These are phyloP conservation scores for Ichneumoninae sp. DNA, from an alignment of 2,888 invertebrate genomes.

Conservation along the genomic window DNA sequence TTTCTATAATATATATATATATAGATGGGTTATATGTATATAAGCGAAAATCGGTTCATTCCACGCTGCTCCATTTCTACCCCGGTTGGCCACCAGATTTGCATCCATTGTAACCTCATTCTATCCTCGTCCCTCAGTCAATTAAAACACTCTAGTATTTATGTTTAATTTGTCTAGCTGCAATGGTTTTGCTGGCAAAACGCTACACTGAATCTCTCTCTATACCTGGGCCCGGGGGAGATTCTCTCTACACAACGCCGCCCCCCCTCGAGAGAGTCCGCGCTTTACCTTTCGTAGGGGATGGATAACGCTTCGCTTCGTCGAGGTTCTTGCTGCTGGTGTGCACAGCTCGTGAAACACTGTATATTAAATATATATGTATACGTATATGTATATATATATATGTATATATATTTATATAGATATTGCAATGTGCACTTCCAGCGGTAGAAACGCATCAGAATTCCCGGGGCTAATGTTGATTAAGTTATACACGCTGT, in stretches of 20 bases:
- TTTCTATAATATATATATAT: not conserved
- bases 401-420: not conserved
- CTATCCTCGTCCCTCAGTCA: slow-evolving; percentile 27
- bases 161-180: slow-evolving; percentile 69
- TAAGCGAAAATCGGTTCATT: slow-evolving; percentile 31
- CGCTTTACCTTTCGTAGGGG: slow-evolving; percentile 48
- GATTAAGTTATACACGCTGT: slow-evolving; percentile 73
- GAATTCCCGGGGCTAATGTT: slow-evolving; percentile 72
- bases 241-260: slow-evolving; percentile 6
- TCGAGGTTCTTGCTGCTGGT: slow-evolving; percentile 41
- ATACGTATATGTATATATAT: not conserved
- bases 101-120: slow-evolving; percentile 71
- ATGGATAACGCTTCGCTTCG: slow-evolving; percentile 63
- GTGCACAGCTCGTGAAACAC: not conserved
- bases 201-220: slow-evolving; percentile 6
- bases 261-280: not conserved
- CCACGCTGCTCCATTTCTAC: slow-evolving; percentile 67
- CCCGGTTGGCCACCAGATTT: slow-evolving; percentile 70
- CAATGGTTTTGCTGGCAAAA: slow-evolving; percentile 27
- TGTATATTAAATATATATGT: slow-evolving; percentile 9
- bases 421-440: slow-evolving; percentile 6
- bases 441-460: slow-evolving; percentile 58
- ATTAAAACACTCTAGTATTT: slow-evolving; percentile 71
- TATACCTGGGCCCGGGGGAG: not conserved
- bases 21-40: not conserved